These are phyloP conservation scores for Gymnobelideus leadbeateri DNA, from an alignment of 2,113 vertebrate genomes.

Conservation along the genomic window DNA sequence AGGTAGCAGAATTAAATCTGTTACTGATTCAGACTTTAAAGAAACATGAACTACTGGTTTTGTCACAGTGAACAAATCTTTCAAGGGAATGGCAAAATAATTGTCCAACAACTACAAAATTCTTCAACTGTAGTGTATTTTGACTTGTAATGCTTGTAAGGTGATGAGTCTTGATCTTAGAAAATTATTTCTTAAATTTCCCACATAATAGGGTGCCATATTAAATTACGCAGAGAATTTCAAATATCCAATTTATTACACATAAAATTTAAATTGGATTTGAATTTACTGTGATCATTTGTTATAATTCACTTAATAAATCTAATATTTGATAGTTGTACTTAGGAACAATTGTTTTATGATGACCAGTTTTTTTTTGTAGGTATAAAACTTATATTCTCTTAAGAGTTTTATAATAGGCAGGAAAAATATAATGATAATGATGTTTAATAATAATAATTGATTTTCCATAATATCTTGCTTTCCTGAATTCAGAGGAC, in stretches of 20 bases:
- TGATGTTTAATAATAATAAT: background rate
- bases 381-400: slow-evolving; percentile 51
- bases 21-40: slow-evolving; percentile 27
- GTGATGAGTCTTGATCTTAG: background rate
- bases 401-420: slow-evolving; percentile 37
- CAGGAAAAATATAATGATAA: background rate
- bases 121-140: background rate
- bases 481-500: background rate
- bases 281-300: slow-evolving; percentile 25
- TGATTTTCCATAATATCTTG: background rate
- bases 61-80: slow-evolving; percentile 33
- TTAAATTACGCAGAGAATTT: background rate
- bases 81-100: slow-evolving; percentile 19
- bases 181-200: slow-evolving; percentile 25
- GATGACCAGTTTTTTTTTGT: slow-evolving; percentile 33
- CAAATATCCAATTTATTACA: slow-evolving; percentile 29
- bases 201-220: background rate
- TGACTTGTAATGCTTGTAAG: slow-evolving; percentile 29
- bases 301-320: slow-evolving; percentile 19
- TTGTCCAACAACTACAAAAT: slow-evolving; percentile 6
- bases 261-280: background rate
- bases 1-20: background rate
- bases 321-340: slow-evolving; percentile 36
- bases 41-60: slow-evolving; percentile 31
- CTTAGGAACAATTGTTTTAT: slow-evolving; percentile 63